Conservation (phyloP, 2,888 invertebrate species). For the Pristionchus japonicus region DNA sequence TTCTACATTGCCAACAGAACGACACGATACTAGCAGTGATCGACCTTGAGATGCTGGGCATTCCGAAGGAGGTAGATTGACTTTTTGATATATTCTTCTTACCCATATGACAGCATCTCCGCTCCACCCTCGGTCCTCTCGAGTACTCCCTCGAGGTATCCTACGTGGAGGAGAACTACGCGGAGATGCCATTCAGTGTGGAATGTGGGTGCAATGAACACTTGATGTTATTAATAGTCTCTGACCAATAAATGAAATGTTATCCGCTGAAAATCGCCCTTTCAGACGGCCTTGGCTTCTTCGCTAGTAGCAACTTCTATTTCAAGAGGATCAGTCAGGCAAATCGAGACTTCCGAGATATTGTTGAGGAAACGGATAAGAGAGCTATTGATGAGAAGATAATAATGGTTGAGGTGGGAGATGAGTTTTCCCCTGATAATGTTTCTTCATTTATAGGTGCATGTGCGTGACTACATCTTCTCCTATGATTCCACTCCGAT, state of each 20-base stretch:
- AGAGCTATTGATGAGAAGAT: background rate
- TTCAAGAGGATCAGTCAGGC: background rate
- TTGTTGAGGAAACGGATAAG: background rate
- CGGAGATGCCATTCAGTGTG: background rate
- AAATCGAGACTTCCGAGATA: background rate
- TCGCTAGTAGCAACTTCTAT: background rate
- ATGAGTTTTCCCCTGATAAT: no score
- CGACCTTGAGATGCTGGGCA: background rate
- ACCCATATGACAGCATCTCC: background rate
- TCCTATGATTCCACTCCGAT: background rate
- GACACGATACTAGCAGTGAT: background rate
- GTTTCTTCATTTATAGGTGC: background rate
- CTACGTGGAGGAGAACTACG: background rate
- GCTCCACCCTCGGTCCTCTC: background rate
- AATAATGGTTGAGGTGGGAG: background rate
- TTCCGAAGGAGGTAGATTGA: background rate
- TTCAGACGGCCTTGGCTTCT: background rate
- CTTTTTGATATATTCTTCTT: background rate
- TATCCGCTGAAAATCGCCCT: background rate
- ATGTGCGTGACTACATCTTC: background rate
- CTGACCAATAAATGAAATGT: no score
- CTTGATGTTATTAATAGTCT: background rate
- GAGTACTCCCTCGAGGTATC: background rate
- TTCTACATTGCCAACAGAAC: background rate
- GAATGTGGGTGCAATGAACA: background rate